Conservation (phyloP, 2,113 vertebrate genomes). For the Uria lomvia region DNA sequence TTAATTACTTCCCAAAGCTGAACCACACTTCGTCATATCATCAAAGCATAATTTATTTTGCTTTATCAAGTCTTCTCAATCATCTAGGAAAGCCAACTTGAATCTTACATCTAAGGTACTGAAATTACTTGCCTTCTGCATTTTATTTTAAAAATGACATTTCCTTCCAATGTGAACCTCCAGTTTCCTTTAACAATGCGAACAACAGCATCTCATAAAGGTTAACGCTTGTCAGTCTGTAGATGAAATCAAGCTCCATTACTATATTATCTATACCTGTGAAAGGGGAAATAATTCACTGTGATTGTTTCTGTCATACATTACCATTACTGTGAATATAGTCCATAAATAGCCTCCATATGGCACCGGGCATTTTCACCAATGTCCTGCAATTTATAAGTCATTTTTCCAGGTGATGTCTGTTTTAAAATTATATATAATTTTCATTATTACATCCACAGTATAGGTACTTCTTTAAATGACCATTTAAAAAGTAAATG, state of each 20-base stretch:
- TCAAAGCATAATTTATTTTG: not conserved
- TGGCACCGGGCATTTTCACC: slow-evolving; percentile 14
- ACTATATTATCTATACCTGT: not conserved
- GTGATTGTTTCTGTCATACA: slow-evolving; percentile 6
- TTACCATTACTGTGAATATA: not conserved
- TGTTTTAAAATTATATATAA: slow-evolving; percentile 14
- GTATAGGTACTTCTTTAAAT: not conserved
- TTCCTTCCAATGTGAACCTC: not conserved
- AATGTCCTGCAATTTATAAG: slow-evolving; percentile 7
- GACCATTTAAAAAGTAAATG: not conserved
- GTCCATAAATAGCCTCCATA: slow-evolving; percentile 49
- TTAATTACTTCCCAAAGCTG: not conserved
- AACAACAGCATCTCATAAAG: not conserved
- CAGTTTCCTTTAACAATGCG: not conserved
- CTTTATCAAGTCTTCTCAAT: not conserved
- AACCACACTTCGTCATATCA: not conserved
- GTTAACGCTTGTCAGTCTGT: not conserved
- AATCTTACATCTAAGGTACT: not conserved
- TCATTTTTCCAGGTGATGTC: slow-evolving; percentile 29
- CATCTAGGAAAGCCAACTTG: not conserved
- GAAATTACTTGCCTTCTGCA: not conserved
- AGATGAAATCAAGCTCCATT: not conserved
- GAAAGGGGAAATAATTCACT: slow-evolving; percentile 6
- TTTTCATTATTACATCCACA: not conserved
- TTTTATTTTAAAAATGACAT: not conserved